phyloP scores from a whole-genome alignment of 2,888 invertebrate species.

The Ichneumoninae sp. region DNA sequence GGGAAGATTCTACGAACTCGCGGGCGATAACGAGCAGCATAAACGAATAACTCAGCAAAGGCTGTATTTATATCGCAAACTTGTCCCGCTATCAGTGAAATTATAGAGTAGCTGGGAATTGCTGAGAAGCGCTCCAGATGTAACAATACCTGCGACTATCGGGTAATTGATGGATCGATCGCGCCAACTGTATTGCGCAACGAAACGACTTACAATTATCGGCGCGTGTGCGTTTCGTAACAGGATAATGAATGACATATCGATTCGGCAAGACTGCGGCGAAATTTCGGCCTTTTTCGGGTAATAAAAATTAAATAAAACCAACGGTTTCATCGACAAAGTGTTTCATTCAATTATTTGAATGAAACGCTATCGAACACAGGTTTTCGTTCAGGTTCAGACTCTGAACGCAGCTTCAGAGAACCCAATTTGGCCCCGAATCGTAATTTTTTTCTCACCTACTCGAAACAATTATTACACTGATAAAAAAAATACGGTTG shows the following conservation, averaged over 20 bases:
- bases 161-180: slow-evolving; percentile 27
- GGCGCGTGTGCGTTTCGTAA: not conserved
- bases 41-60: not conserved
- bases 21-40: slow-evolving; percentile 24
- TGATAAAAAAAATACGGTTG: no score
- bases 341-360: no score
- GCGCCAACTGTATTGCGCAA: slow-evolving; percentile 49
- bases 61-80: slow-evolving; percentile 21
- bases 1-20: slow-evolving; percentile 17
- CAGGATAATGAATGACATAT: not conserved
- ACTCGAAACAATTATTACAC: no score
- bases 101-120: slow-evolving; percentile 42
- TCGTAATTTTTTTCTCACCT: no score
- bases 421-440: no score
- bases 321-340: no score
- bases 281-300: not conserved
- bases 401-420: no score
- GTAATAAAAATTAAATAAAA: no score
- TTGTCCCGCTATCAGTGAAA: slow-evolving; percentile 56
- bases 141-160: slow-evolving; percentile 5
- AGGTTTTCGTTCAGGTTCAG: no score
- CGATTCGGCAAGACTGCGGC: not conserved
- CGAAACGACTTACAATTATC: not conserved
- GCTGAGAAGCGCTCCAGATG: slow-evolving; percentile 7
- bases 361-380: no score